Base-by-base conservation (phyloP, 2,888 invertebrate genomes). In the Ormyrus pomaceus region DNA sequence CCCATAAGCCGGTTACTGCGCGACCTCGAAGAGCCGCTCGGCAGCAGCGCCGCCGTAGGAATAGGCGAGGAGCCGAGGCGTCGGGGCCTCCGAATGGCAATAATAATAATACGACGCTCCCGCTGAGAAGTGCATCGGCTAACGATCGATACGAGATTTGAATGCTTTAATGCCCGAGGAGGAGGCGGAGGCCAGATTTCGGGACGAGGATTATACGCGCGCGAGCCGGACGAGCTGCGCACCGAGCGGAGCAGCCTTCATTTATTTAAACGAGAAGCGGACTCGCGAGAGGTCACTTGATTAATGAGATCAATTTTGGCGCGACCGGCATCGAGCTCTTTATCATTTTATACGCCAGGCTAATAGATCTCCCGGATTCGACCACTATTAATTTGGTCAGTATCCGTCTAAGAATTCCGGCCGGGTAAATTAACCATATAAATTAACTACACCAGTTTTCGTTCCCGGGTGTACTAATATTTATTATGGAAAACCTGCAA, bases 1-100 rank as follows among this genome's bases (percentile, higher is more conserved):
- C 34, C 68, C 53, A 59, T 74, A 74, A 70, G 74, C 64, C 79
- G 70, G 75, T 75, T 74, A 71, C 71, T 69, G 80, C 56, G 62
- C 61, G 74, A 78, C 69, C 77, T 78, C 71, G 48, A 61, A 53
- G 66, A 72, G 50, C 19, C 46, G 13, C 19, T 64, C 50, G 19
- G 19, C 19, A 19, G 19, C 19, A 19, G 19, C 19, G 19, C 19
- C 19, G 2, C 19, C 34, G 34, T 4, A 34, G 34, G 34, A 34
- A 34, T 34, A 34, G 34, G 34, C 34, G 34, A 34, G 4, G 34
- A 34, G 34, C 34, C 34, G 46, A 19, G 45, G 45, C 55, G 53
- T n/a, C 55, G 45, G 6, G 10, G 51, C 9, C 51, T 34, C 78
- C 11, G 66, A 76, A 59, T 71, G 66, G 55, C 66, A 80, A 76